These are phyloP conservation scores for Hydractinia symbiolongicarpus DNA, from an alignment of 30 jellyfish, hydroid and myxozoan genomes.

Conservation along the genomic window DNA sequence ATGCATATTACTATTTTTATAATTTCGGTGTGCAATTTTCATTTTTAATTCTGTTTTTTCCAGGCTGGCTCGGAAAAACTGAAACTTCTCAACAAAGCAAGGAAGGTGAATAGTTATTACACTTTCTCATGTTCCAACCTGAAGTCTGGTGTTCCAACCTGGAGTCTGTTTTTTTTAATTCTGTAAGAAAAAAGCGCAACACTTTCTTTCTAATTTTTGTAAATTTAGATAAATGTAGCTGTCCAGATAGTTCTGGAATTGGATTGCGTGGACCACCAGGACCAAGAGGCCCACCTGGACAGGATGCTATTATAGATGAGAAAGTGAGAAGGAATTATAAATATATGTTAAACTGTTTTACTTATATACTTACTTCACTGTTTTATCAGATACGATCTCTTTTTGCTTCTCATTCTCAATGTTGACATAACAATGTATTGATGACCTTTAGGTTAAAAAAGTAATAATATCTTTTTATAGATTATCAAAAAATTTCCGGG, in stretches of 20 bases:
- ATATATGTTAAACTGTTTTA: too few relatives aligned
- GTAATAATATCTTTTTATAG: not conserved
- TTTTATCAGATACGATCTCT: too few relatives aligned
- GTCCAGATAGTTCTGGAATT: not conserved
- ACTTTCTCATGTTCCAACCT: not conserved
- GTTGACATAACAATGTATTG: not conserved
- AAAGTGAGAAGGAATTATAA: not conserved
- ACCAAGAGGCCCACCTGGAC: conserved; percentile 68
- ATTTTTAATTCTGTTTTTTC: too few relatives aligned
- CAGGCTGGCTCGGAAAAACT: too few relatives aligned
- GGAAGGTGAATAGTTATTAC: not conserved
- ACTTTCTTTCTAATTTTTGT: not conserved
- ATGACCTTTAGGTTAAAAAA: not conserved
- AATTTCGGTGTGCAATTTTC: too few relatives aligned
- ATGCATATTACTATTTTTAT: too few relatives aligned
- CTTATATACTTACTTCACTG: too few relatives aligned
- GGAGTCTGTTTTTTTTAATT: not conserved
- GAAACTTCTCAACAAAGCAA: too few relatives aligned
- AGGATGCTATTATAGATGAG: conserved; percentile 33
- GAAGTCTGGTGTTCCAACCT: not conserved
- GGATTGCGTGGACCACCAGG: conserved; percentile 79
- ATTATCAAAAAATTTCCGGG: not conserved
- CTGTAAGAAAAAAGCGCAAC: not conserved
- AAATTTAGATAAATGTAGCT: conserved; percentile 9
- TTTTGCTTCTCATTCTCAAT: too few relatives aligned